Base-by-base conservation (phyloP, 2,888 invertebrate genomes). In the Nomada fucata region DNA sequence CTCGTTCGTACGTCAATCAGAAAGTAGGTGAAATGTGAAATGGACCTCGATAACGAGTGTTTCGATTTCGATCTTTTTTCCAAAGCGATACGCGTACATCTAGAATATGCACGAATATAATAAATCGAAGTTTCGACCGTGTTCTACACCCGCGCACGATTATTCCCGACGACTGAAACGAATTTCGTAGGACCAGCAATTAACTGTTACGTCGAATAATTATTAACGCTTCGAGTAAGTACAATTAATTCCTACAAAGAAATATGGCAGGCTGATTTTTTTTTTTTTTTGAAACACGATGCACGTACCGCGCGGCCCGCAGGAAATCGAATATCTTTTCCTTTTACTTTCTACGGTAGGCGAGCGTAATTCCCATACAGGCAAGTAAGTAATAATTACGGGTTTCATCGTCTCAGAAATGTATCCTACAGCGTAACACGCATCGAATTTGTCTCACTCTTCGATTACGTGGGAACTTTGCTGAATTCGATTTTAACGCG, bases 21-120 rank as follows among this genome's bases (percentile, higher is more conserved):
- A 73, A 73, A 73, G 72, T 81, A 73, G 80, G 79, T 73, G 72
- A 52, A 73, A 79, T 81, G 80, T 81, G 73, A 81, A 81, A 81
- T 73, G 80, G 59, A 59, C 68, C 68, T 73, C 68, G 69, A 79
- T 69, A 79, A 81, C 59, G 68, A 64, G 68, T 53, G 72, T 47
- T 73, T 47, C 61, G 52, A 63, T 15, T 73, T 47, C 61, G 52
- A 59, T 15, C 23, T 47, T 73, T 79, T 64, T 53, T 42, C 23
- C 15, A 53, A 13, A 2, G 20, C 47, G 52, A 55, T 67, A 59
- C 20, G 60, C 36, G 50, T 26, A 26, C 11, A 55, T 29, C 65
- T 78, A 20, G 47, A 71, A 55, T 65, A 42, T 50, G 26, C 36
- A 55, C 36, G 18, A 57, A 26, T 53, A 18, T 50, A 18, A 50